phyloP scores from a whole-genome alignment of 2,113 vertebrate genomes.

The Actinemys pallida region DNA sequence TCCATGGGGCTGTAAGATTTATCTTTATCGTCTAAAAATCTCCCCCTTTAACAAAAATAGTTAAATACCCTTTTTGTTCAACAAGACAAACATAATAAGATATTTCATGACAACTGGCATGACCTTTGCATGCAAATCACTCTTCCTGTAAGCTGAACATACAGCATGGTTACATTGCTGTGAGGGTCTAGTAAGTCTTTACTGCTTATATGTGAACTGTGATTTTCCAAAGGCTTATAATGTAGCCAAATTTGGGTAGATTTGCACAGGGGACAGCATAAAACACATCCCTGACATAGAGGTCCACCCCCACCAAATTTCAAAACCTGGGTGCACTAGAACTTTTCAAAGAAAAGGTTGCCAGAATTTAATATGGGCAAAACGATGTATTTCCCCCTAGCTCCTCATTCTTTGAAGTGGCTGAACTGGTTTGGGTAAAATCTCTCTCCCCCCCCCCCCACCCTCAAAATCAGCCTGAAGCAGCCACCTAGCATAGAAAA shows the following conservation, averaged over 20 bases:
- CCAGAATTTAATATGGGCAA: background rate
- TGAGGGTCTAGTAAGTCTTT: background rate
- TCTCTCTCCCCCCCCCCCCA: fast-evolving
- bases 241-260: background rate
- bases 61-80: background rate
- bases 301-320: background rate
- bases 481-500: background rate
- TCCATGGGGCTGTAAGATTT: background rate
- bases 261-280: background rate
- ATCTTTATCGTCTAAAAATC: background rate
- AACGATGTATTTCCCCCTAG: background rate
- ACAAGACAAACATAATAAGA: background rate
- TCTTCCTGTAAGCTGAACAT: background rate
- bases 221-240: background rate
- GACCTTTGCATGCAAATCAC: background rate
- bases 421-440: background rate
- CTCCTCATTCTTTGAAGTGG: background rate
- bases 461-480: background rate
- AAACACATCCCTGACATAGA: background rate
- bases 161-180: background rate
- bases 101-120: background rate
- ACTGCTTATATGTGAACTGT: background rate
- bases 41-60: background rate
- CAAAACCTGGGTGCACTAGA: background rate
- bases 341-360: background rate